A percentile compares a stretch with the other conserved stretches of the same genome.
Evolutionary conservation across 2,888 invertebrate species (phyloP).

Genomic region (Sarcophaga rosellei): DNA sequence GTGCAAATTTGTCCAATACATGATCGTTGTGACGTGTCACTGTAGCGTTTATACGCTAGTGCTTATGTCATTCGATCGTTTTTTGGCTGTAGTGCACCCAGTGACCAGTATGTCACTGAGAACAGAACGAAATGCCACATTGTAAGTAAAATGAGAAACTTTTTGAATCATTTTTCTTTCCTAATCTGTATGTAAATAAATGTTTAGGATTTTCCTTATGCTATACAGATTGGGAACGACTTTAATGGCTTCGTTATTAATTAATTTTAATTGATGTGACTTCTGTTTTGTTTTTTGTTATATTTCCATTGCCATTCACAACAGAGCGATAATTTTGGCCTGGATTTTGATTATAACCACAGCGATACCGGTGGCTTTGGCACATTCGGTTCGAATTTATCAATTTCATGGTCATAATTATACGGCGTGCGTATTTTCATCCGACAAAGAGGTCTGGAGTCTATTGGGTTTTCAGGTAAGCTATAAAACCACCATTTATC

Average conservation of each 20-base stretch:
- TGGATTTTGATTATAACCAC: slow-evolving; percentile 91
- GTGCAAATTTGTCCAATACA: slow-evolving; percentile 93
- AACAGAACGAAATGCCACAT: slow-evolving; percentile 90
- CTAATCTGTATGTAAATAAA: too few relatives aligned
- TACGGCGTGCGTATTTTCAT: slow-evolving; percentile 87
- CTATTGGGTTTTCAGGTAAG: slow-evolving; percentile 81
- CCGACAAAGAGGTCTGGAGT: slow-evolving; percentile 84
- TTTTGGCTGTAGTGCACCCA: slow-evolving; percentile 96
- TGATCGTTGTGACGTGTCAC: slow-evolving; percentile 95
- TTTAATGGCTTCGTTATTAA: too few relatives aligned
- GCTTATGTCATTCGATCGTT: slow-evolving; percentile 95
- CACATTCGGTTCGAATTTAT: slow-evolving; percentile 89
- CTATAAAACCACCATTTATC: neutral
- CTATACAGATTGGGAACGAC: too few relatives aligned
- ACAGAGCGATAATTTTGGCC: slow-evolving; percentile 87
- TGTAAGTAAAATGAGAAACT: slow-evolving; percentile 76
- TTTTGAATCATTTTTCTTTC: neutral
- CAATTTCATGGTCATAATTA: slow-evolving; percentile 85
- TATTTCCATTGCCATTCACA: neutral
- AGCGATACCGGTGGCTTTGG: slow-evolving; percentile 89
- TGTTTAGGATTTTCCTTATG: too few relatives aligned
- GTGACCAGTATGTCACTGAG: slow-evolving; percentile 93
- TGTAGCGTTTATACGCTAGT: slow-evolving; percentile 96
- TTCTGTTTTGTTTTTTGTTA: neutral
- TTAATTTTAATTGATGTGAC: too few relatives aligned